Base-by-base conservation (phyloP, 2,888 invertebrate genomes). In the Cryptocephalus moraei region DNA sequence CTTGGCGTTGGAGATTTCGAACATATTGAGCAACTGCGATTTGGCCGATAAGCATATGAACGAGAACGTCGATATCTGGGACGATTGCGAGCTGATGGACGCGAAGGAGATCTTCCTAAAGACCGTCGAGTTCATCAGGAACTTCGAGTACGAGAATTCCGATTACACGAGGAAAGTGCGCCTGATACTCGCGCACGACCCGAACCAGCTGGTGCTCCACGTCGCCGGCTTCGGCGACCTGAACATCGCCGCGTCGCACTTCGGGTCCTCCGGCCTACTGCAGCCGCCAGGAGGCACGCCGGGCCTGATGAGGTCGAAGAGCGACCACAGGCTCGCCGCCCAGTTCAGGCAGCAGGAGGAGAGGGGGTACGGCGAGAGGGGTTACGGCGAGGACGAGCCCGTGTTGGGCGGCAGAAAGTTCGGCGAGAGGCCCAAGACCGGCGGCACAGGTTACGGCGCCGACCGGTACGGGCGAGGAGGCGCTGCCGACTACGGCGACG, bases 21-120 rank as follows among this genome's bases (percentile, higher is more conserved):
- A 96, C 73, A 92, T 97, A 63, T 82, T 86, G 65, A 93, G 94
- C 68, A 97, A 96, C 72, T 95, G 95, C 74, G 95, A 96, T 70
- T 77, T 94, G 64, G 91, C 92, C 43, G 95, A 96, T 71, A 92
- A 92, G 69, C 88, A 92, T 67, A 91, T 93, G 78, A 88, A 84
- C 64, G 89, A 90, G 58, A 85, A 84, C 53, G 65, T 66, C 1
- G 86, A 91, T 38, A 86, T 91, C 62, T 91, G 93, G 86, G 91
- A 94, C 60, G 91, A 93, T 62, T 86, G 89, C 54, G 91, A 92
- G 67, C 76, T 93, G 55, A 90, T 94, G 76, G 92, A 93, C 64
- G 89, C 93, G 48, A 96, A 96, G 73, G 93, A 94, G 73, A 91
- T 94, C 54, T 95, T 95, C 75, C 75, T 93, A 14, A 92, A 92